Conservation (phyloP, 2,888 invertebrate genomes). For the Acrobasis suavella region DNA sequence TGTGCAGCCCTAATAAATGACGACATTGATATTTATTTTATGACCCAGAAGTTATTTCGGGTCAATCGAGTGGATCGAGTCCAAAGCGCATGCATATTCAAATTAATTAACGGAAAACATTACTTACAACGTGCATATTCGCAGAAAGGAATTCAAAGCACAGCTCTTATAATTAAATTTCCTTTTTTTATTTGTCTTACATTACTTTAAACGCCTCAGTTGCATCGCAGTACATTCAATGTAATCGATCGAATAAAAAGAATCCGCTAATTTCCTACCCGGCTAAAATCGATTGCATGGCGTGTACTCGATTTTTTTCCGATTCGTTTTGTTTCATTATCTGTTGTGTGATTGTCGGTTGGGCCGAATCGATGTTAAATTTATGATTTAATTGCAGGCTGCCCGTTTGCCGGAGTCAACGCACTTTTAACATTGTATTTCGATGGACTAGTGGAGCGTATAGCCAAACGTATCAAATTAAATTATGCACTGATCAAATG, state of each 20-base stretch:
- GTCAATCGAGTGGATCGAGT: not conserved
- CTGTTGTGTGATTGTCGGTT: slow-evolving; percentile 79
- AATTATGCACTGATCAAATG: slow-evolving; percentile 2
- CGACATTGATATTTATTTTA: slow-evolving; percentile 20
- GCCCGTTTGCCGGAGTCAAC: slow-evolving; percentile 48
- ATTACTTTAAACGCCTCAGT: slow-evolving; percentile 46
- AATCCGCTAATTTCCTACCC: slow-evolving; percentile 57
- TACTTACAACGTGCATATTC: slow-evolving; percentile 45
- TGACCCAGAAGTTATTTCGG: slow-evolving; percentile 10
- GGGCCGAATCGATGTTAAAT: slow-evolving; percentile 72
- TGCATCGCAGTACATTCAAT: slow-evolving; percentile 31
- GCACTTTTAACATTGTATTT: slow-evolving; percentile 41
- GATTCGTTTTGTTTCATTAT: slow-evolving; percentile 77
- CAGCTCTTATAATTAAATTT: slow-evolving; percentile 54
- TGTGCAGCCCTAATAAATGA: not conserved
- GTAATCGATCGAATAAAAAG: slow-evolving; percentile 43
- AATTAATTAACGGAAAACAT: slow-evolving; percentile 46
- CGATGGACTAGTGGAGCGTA: slow-evolving; percentile 47
- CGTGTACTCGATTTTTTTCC: slow-evolving; percentile 50
- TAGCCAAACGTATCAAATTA: slow-evolving; percentile 43
- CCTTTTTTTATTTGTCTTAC: slow-evolving; percentile 44
- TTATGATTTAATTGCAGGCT: slow-evolving; percentile 80
- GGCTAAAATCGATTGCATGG: slow-evolving; percentile 48
- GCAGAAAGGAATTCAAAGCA: slow-evolving; percentile 49
- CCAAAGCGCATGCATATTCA: slow-evolving; percentile 16